phyloP scores from a whole-genome alignment of 2,797 vertebrate genomes.

The Hydrophis major region DNA sequence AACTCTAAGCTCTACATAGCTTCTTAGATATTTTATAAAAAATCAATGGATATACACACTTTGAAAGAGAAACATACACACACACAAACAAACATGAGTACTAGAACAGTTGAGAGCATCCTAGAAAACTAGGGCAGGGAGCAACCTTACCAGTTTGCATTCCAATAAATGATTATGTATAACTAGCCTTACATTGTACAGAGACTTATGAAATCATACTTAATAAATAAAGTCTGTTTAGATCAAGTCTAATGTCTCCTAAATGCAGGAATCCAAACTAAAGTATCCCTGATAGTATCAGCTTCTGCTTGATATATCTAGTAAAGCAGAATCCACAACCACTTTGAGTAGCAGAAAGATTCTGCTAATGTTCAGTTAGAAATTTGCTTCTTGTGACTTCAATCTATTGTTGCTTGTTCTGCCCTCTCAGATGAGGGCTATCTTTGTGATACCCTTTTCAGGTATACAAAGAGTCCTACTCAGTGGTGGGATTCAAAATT shows the following conservation, averaged over 20 bases:
- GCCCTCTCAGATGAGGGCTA: too few species aligned
- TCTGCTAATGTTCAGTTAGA: too few species aligned
- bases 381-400: too few species aligned
- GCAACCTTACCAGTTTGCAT: not conserved
- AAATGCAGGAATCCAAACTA: not conserved
- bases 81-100: too few species aligned
- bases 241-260: not conserved
- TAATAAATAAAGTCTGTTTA: not conserved
- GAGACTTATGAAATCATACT: not conserved
- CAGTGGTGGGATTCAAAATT: too few species aligned
- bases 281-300: not conserved
- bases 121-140: not conserved
- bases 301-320: not conserved
- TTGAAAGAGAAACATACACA: too few species aligned
- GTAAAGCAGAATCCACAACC: not conserved
- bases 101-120: not conserved
- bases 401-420: too few species aligned
- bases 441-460: too few species aligned
- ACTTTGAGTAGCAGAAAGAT: too few species aligned
- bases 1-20: not conserved
- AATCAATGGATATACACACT: not conserved
- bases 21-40: not conserved
- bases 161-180: not conserved
- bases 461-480: too few species aligned
- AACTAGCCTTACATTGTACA: not conserved